Evolutionary conservation across 2,888 invertebrate species (phyloP), one percentile per base, ranked within the genome.

Genomic region (Spialia ferax): DNA sequence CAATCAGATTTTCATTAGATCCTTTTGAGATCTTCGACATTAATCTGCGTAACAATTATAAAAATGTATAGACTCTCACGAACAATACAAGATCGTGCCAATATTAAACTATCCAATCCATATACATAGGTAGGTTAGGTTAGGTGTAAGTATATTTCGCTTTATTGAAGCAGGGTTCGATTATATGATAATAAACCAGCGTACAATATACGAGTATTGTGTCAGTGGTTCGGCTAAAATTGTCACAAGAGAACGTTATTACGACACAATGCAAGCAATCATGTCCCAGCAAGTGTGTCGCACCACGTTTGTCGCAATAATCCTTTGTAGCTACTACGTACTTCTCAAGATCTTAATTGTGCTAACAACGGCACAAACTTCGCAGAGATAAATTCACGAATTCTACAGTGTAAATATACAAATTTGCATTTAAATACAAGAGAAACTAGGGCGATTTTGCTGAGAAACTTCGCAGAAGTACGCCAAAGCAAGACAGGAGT

Each of bases 241-340:
- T 42, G 66, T 52, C 59, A 66, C 66, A 59, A 42, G 59, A 57
- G 66, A 59, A 54, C 42, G 29, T 60, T 66, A 66, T 60, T 60
- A 52, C 60, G n/a, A 29, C 60, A 66, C 60, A 66, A 60, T 66
- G 50, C 59, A 50, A 38, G 54, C 50, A 60, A 66, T 65, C 66
- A 60, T 60, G 60, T 65, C 59, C 60, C 59, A 15, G 57, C 8
- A 13, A 26, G 52, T 42, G 50, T 59, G 59, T 54, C 20, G 18
- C 26, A 38, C 35, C 66, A 42, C 26, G 66, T 54, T 66, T 54
- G 59, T 42, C 42, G n/a, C 38, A 38, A 35, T 63, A 63, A 63
- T 63, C 63, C 59, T 50, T 45, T 59, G 55, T 63, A 55, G 54
- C 42, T 42, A 52, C 20, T 26, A 52, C 13, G n/a, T 23, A 59